Evolutionary conservation across 2,888 invertebrate genomes (phyloP).

Genomic region (Tromatobia lineatoria): DNA sequence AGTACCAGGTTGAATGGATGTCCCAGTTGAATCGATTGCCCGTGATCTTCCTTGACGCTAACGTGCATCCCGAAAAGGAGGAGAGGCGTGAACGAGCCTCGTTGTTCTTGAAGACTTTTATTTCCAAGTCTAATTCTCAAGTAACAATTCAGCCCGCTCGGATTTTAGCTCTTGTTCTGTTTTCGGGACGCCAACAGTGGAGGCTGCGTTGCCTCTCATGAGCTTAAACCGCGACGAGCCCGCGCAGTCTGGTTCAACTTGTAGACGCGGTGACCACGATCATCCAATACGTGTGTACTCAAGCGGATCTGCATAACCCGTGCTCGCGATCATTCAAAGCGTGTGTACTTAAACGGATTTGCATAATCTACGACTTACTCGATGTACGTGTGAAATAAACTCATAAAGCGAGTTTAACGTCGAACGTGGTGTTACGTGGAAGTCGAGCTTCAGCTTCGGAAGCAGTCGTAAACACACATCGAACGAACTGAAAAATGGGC

Average conservation of each 20-base stretch:
- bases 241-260: slow-evolving; percentile 42
- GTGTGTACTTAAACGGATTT: not conserved
- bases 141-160: slow-evolving; percentile 14
- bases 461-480: slow-evolving; percentile 19
- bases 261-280: slow-evolving; percentile 8
- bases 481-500: slow-evolving; percentile 9
- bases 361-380: not conserved
- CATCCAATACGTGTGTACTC: not conserved
- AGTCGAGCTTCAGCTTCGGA: not conserved
- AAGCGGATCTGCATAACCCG: not conserved
- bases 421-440: slow-evolving; percentile 15
- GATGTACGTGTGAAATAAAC: slow-evolving; percentile 36
- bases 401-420: slow-evolving; percentile 34
- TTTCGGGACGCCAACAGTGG: slow-evolving; percentile 41
- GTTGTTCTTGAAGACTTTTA: slow-evolving; percentile 52
- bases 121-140: not conserved
- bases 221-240: not conserved
- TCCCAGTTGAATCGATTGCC: slow-evolving; percentile 5
- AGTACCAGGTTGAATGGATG: not conserved
- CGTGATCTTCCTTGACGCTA: slow-evolving; percentile 14
- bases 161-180: slow-evolving; percentile 37
- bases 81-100: slow-evolving; percentile 26
- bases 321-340: not conserved
- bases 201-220: not conserved
- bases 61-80: not conserved